Evolutionary conservation across 2,113 vertebrate genomes (phyloP).

Genomic region (Symphodus melops): DNA sequence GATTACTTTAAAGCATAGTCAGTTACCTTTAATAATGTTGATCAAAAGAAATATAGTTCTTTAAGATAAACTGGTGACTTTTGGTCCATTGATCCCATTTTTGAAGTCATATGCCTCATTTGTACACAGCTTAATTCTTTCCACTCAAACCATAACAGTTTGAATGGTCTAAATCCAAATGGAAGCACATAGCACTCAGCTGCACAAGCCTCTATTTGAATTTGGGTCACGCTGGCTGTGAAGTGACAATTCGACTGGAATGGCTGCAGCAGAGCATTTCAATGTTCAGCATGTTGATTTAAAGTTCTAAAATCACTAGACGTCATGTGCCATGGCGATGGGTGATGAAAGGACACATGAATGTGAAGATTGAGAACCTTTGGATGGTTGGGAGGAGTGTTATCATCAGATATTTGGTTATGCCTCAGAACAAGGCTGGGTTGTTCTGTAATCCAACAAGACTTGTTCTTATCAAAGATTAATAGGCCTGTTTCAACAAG

Average conservation of each 20-base stretch:
- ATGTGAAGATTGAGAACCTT: no score
- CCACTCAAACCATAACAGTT: not conserved
- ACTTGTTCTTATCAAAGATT: no score
- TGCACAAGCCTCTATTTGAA: not conserved
- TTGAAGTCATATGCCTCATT: not conserved
- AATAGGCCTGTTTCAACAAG: not conserved
- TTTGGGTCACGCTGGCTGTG: not conserved
- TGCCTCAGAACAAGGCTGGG: not conserved
- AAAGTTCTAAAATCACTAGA: constrained; percentile 5
- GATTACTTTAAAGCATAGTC: not conserved
- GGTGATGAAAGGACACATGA: no score
- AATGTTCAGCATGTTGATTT: constrained; percentile 3
- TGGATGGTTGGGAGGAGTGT: no score
- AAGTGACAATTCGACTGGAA: constrained; percentile 13
- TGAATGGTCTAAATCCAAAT: constrained; percentile 12
- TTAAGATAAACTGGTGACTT: not conserved
- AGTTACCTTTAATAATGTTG: not conserved
- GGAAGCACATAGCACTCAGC: constrained; percentile 7
- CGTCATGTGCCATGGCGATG: not conserved
- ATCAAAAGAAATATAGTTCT: not conserved
- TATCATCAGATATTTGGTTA: not conserved
- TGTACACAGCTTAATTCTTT: not conserved
- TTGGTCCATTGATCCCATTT: not conserved
- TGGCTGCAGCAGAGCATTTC: constrained; percentile 6
- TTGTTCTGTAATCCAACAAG: not conserved